A percentile compares a stretch with the other conserved stretches of the same genome.
Evolutionary conservation across 2,888 invertebrate species (phyloP).

Genomic region (Byasa hedistus): DNA sequence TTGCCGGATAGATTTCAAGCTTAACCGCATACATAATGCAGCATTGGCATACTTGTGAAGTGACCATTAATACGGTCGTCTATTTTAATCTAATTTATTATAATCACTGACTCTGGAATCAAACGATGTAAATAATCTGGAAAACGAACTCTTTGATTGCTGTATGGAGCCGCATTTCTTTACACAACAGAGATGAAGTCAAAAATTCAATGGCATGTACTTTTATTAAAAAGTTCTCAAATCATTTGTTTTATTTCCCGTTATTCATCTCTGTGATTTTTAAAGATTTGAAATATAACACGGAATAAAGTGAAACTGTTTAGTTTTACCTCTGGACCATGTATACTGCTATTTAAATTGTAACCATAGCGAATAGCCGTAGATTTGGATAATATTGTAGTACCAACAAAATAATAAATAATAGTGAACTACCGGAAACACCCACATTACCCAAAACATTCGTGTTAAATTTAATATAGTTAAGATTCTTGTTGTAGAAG

Average conservation of each 20-base stretch:
- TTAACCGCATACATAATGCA: constrained; percentile 11
- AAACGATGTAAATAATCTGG: not conserved
- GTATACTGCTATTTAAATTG: too few relatives aligned
- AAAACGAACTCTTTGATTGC: not conserved
- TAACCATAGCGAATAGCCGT: not conserved
- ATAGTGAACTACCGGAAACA: not conserved
- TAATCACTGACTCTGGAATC: not conserved
- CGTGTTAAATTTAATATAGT: not conserved
- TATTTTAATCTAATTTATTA: not conserved
- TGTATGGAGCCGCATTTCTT: not conserved
- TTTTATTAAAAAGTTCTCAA: not conserved
- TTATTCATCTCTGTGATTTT: not conserved
- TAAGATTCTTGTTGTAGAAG: not conserved
- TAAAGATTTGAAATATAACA: not conserved
- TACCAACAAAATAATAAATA: not conserved
- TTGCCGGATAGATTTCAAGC: not conserved
- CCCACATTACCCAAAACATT: not conserved
- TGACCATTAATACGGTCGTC: not conserved
- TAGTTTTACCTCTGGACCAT: not conserved
- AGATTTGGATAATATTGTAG: not conserved
- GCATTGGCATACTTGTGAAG: constrained; percentile 6
- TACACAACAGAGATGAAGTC: too few relatives aligned
- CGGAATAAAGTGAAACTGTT: not conserved
- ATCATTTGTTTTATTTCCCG: not conserved
- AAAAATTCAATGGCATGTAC: too few relatives aligned